Evolutionary conservation across 2,797 vertebrate genomes (phyloP).

Genomic region (Sebastes itinus): DNA sequence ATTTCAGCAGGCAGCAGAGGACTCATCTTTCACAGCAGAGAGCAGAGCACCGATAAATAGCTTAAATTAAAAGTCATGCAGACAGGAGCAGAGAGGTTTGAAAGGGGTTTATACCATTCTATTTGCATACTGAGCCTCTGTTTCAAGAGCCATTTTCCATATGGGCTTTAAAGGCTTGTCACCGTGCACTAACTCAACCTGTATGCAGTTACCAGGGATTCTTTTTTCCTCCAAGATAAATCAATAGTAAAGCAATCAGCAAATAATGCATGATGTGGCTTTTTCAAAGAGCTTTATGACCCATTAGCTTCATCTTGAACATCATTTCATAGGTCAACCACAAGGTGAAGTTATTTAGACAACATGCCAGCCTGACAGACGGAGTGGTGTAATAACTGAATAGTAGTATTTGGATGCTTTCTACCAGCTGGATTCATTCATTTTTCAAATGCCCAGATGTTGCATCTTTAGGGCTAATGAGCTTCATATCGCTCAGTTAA

Average conservation of each 20-base stretch:
- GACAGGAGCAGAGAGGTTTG: not conserved
- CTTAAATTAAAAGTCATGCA: constrained; percentile 10
- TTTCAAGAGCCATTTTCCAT: constrained; percentile 5
- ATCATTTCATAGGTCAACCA: constrained; percentile 39
- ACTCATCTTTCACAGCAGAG: constrained; percentile 23
- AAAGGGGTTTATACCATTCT: not conserved
- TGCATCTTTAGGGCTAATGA: constrained; percentile 31
- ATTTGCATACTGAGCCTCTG: not conserved
- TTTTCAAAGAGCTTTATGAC: constrained; percentile 18
- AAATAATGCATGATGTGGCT: constrained; percentile 24
- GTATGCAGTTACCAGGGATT: not conserved
- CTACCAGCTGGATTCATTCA: constrained; percentile 6
- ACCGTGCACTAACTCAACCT: not conserved
- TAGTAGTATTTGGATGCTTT: constrained; percentile 17
- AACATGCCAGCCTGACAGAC: constrained; percentile 8
- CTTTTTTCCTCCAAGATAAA: constrained; percentile 8
- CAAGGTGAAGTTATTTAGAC: constrained; percentile 48
- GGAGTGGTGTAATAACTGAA: constrained; percentile 4
- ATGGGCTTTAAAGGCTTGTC: not conserved
- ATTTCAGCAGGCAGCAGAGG: constrained; percentile 4
- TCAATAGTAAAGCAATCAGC: constrained; percentile 26
- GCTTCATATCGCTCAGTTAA: not conserved
- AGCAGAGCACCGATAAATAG: constrained; percentile 2
- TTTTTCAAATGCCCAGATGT: constrained; percentile 30
- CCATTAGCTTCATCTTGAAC: constrained; percentile 17